phyloP scores from a whole-genome alignment of 2,113 vertebrate species.

The Sprattus sprattus region DNA sequence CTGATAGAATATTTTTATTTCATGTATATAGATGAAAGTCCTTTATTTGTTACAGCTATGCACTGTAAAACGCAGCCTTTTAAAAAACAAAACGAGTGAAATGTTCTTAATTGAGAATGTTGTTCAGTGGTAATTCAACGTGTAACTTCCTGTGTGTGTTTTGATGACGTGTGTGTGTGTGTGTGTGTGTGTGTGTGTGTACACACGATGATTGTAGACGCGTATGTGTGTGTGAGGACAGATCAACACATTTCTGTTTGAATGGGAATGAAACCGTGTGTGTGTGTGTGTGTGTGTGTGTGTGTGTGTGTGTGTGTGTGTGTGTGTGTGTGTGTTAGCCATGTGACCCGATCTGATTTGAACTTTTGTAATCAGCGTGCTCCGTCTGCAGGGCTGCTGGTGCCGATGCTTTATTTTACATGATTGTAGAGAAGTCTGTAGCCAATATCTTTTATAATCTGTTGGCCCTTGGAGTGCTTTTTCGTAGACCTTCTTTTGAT shows the following conservation, averaged over 20 bases:
- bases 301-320: too few species aligned
- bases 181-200: slow-evolving; percentile 74
- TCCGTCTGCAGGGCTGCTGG: slow-evolving; percentile 65
- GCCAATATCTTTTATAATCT: slow-evolving; percentile 70
- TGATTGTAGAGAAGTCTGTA: slow-evolving; percentile 58
- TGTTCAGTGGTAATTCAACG: slow-evolving; percentile 85
- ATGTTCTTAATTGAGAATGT: slow-evolving; percentile 98
- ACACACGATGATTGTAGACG: too few species aligned
- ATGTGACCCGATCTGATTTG: slow-evolving; percentile 74
- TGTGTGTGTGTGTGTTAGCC: too few species aligned
- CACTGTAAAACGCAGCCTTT: slow-evolving; percentile 99
- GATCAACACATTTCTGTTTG: slow-evolving; percentile 67
- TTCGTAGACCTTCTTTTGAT: slow-evolving; percentile 57
- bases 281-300: too few species aligned
- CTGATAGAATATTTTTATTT: slow-evolving; percentile 98
- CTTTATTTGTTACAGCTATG: slow-evolving; percentile 99
- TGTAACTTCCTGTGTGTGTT: slow-evolving; percentile 78
- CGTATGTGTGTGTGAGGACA: slow-evolving; percentile 74
- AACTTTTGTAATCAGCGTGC: slow-evolving; percentile 70
- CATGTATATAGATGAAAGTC: slow-evolving; percentile 89
- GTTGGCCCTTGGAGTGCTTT: slow-evolving; percentile 49
- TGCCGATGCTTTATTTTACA: slow-evolving; percentile 69
- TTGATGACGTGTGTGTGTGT: slow-evolving; percentile 88
- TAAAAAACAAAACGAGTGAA: slow-evolving; percentile 84
- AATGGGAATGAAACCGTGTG: slow-evolving; percentile 42